Evolutionary conservation across 2,888 invertebrate genomes (phyloP), one percentile per base, ranked within the genome.

Genomic region (Notocelia uddmanniana): DNA sequence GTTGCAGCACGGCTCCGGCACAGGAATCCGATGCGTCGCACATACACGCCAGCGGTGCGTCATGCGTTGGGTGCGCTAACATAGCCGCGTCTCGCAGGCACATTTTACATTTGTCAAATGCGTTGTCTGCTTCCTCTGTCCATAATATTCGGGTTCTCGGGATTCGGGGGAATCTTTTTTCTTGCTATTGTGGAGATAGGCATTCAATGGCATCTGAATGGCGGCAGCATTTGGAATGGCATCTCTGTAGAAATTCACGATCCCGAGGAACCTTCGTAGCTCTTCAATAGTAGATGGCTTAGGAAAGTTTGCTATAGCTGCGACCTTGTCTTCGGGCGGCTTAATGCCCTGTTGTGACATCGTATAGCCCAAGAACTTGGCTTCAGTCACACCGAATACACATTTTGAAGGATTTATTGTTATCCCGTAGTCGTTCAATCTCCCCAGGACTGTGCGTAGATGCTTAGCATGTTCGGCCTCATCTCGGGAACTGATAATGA

Each of bases 191-290:
- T 76, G 76, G 10, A 78, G 41, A 31, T 75, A 75, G 10, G 73
- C 74, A 19, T 77, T 75, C 2, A 77, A 63, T 41, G 59, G 50
- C 0, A 2, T 8, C 52, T 77, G 77, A 26, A 58, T 21, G 23
- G 73, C 70, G 6, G 75, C 76, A 68, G 66, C 68, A 18, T 70
- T 69, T 0, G 74, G 75, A 31, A 76, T 67, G 59, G 64, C 62
- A 31, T 66, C 68, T 5, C 77, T 66, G 37, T 77, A 78, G 18
- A 76, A 78, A 15, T 77, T 77, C 0, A 78, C 2, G 74, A 79
- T 77, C 1, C 76, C 77, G 2, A 77, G 45, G 45, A 79, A 79
- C 15, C 76, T 48, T 55, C 76, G 37, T 55, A 77, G 34, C 54
- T 77, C 69, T 26, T 62, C n/a, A 55, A 78, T 45, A 0, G 69